Percentiles rank a stretch among this genome's conserved stretches.
phyloP scores from a whole-genome alignment of 1,140 invertebrate genomes.

The Neodiprion lecontei region DNA sequence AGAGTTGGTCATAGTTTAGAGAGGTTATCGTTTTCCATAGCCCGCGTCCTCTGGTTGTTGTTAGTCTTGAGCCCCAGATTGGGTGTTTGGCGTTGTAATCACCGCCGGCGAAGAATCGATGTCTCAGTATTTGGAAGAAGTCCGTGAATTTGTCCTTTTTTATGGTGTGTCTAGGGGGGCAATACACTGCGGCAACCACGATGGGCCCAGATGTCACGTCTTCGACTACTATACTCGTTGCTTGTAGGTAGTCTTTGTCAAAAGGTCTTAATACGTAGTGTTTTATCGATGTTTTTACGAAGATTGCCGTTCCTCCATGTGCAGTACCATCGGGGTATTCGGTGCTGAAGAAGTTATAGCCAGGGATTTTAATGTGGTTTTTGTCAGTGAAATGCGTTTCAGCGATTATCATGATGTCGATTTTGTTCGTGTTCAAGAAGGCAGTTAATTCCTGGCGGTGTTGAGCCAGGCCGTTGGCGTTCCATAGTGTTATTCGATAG shows the following conservation, averaged over 20 bases:
- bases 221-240: conserved; percentile 29
- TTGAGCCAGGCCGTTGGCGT: conserved; percentile 36
- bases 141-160: conserved; percentile 27
- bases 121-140: conserved; percentile 31
- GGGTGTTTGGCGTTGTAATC: conserved; percentile 56
- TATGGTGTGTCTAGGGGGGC: conserved; percentile 32
- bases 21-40: conserved; percentile 35
- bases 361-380: conserved; percentile 29
- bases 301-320: background rate
- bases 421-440: conserved; percentile 34
- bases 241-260: conserved; percentile 29
- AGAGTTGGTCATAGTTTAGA: conserved; percentile 35
- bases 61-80: conserved; percentile 51
- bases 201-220: background rate
- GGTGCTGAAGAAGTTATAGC: conserved; percentile 32
- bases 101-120: conserved; percentile 41
- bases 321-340: background rate
- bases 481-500: conserved; percentile 30
- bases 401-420: conserved; percentile 39
- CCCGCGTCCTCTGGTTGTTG: conserved; percentile 39
- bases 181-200: conserved; percentile 32
- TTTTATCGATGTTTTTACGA: conserved; percentile 25
- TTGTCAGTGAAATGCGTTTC: conserved; percentile 40
- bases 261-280: conserved; percentile 27
- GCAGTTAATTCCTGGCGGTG: conserved; percentile 30